Percentiles rank a stretch among this genome's conserved stretches.
Conservation (phyloP, 2,113 vertebrate genomes). For the Anseranas semipalmata region DNA sequence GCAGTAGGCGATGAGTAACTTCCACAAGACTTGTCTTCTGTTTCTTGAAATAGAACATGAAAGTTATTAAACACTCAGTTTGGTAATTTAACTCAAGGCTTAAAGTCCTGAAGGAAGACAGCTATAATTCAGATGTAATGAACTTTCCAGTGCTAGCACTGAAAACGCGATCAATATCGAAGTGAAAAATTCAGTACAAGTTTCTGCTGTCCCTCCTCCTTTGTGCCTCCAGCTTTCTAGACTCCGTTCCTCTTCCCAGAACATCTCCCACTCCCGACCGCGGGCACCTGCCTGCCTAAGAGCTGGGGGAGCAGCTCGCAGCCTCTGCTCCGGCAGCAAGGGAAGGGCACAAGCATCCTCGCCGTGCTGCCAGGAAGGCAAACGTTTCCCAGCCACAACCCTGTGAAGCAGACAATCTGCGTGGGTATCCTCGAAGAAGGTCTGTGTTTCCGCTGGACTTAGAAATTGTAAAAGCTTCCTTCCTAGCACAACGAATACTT, state of each 20-base stretch:
- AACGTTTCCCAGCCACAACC: background rate
- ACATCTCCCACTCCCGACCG: background rate
- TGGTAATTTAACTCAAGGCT: background rate
- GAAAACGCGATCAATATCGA: background rate
- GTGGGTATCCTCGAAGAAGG: background rate
- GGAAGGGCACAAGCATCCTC: background rate
- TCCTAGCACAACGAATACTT: background rate
- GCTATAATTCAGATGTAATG: background rate
- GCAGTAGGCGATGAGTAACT: slow-evolving; percentile 1
- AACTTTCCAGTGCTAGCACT: background rate
- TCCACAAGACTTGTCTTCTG: background rate
- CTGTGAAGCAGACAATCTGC: background rate
- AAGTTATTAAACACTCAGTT: slow-evolving; percentile 5
- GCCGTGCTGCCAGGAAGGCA: background rate
- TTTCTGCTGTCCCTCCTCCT: background rate
- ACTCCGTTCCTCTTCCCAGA: background rate
- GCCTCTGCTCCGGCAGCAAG: background rate
- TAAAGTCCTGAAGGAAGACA: slow-evolving; percentile 3
- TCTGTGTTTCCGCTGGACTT: background rate
- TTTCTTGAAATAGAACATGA: slow-evolving; percentile 11
- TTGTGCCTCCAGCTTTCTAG: background rate
- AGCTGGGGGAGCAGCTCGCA: background rate
- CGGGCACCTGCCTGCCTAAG: background rate
- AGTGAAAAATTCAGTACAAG: background rate
- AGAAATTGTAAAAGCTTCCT: background rate